Base-by-base conservation (phyloP, 2,888 invertebrate species). In the Therioaphis trifolii region DNA sequence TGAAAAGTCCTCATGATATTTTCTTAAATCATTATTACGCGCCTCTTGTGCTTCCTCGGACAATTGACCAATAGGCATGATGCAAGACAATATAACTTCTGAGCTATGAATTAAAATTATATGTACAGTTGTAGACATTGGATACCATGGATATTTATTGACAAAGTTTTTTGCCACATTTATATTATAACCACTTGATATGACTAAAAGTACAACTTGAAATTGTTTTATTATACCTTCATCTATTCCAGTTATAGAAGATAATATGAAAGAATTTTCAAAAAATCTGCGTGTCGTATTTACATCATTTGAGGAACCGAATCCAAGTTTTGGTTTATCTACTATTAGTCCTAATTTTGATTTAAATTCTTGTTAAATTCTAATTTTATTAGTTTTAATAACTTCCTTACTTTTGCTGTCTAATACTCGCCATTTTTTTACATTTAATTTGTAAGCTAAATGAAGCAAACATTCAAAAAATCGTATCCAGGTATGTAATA, bases 401-500 rank as follows among this genome's bases (percentile, higher is more conserved):
- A n/a, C n/a, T n/a, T n/a, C n/a, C 12, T 74, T 74, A 74, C 21
- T 74, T 18, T 27, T 49, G n/a, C 35, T 61, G 55, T 69, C 76
- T 84, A 71, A 66, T 40, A 35, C 77, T 77, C 15, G 77, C 77
- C 77, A 77, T 63, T 77, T 63, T 61, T 77, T 77, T 12, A 77
- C 2, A 40, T 21, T 55, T 58, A 74, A 15, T 46, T 75, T 78
- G 84, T n/a, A 85, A 49, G 85, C 63, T 21, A 75, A 29, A 84
- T 84, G 74, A 11, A 75, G 52, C 35, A 76, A 12, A 75, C 63
- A 61, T 58, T 76, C 74, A 76, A 76, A 74, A 49, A 76, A 55
- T 58, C 71, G 46, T 9, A 82, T 82, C 71, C 74, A n/a, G n/a
- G n/a, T n/a, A n/a, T n/a, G n/a, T n/a, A n/a, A n/a, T n/a, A n/a